Percentiles rank a stretch among this genome's conserved stretches.
phyloP scores from a whole-genome alignment of 2,888 invertebrate species.

The Spodoptera exigua region DNA sequence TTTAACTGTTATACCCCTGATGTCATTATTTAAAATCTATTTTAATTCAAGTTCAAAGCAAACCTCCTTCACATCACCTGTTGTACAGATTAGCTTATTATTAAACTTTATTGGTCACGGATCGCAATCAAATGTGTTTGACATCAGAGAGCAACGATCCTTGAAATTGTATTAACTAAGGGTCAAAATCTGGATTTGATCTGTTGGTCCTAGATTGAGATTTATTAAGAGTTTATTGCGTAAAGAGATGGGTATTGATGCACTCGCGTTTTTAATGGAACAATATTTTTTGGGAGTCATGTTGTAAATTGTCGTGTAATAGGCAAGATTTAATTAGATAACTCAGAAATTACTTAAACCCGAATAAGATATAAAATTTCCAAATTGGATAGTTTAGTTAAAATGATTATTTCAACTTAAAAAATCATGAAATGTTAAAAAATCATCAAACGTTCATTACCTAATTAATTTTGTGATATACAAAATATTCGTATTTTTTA shows the following conservation, averaged over 20 bases:
- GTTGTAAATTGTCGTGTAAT: too few relatives aligned
- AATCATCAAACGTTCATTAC: too few relatives aligned
- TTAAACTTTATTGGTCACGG: constrained; percentile 26
- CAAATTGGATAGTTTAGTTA: too few relatives aligned
- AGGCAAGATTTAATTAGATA: too few relatives aligned
- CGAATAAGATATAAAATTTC: too few relatives aligned
- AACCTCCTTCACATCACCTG: constrained; percentile 22
- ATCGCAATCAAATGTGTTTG: constrained; percentile 43
- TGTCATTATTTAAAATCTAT: not conserved
- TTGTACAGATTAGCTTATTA: constrained; percentile 28
- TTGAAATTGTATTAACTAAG: constrained; percentile 21
- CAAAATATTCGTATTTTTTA: too few relatives aligned
- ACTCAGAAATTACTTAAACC: too few relatives aligned
- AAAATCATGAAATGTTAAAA: too few relatives aligned
- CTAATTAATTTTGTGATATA: too few relatives aligned
- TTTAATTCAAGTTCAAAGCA: not conserved
- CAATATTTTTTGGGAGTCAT: not conserved
- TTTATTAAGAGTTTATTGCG: constrained; percentile 1
- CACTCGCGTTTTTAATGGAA: too few relatives aligned
- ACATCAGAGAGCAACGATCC: constrained; percentile 46
- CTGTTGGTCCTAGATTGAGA: not conserved
- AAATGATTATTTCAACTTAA: too few relatives aligned
- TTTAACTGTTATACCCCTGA: too few relatives aligned
- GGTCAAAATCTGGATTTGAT: constrained; percentile 17
- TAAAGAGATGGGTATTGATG: not conserved